These are phyloP conservation scores for Troides oblongomaculatus DNA, from an alignment of 2,888 invertebrate species.

Conservation along the genomic window DNA sequence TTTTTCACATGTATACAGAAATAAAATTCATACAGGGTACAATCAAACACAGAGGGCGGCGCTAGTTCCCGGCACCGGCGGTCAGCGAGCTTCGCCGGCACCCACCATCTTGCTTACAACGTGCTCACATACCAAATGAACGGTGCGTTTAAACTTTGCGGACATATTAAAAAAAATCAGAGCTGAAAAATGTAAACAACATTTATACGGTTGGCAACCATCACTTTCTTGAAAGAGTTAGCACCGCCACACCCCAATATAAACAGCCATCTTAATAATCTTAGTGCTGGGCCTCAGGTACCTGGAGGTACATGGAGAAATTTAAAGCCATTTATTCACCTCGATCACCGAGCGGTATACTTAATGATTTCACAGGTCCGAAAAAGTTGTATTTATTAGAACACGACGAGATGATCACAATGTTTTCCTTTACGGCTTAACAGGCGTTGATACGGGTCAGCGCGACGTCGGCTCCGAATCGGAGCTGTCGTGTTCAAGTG, in stretches of 20 bases:
- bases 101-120: conserved; percentile 60
- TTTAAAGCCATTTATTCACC: too few species aligned
- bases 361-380: background rate
- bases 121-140: conserved; percentile 51
- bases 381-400: background rate
- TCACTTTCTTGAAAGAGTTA: background rate
- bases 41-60: conserved; percentile 48
- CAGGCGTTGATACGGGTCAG: conserved; percentile 44
- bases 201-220: too few species aligned
- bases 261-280: background rate
- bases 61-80: conserved; percentile 55
- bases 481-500: conserved; percentile 76
- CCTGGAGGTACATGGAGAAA: too few species aligned
- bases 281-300: background rate
- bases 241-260: background rate
- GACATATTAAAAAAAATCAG: background rate
- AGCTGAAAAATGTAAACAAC: background rate
- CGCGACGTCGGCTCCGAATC: conserved; percentile 63
- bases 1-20: background rate
- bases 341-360: background rate
- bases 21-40: conserved; percentile 42
- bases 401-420: background rate
- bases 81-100: conserved; percentile 74
- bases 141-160: conserved; percentile 38
- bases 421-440: conserved; percentile 10